These are phyloP conservation scores for Neodiprion virginianus DNA, from an alignment of 1,140 invertebrate genomes.

Conservation along the genomic window DNA sequence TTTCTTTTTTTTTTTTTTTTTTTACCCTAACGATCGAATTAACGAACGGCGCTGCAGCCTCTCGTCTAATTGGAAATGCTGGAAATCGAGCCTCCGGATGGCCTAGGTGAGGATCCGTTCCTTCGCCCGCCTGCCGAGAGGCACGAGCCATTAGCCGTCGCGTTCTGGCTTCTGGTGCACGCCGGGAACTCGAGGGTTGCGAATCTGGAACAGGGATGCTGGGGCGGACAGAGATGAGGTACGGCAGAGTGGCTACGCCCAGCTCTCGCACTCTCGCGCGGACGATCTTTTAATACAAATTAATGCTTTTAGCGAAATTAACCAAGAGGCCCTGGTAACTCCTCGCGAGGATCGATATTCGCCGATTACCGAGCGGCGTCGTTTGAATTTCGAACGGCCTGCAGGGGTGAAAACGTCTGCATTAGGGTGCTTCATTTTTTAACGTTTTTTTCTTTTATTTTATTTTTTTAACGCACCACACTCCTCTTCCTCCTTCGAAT, in stretches of 20 bases:
- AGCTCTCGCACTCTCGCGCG: constrained; percentile 34
- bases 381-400: no score
- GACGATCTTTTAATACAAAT: constrained; percentile 57
- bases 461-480: no score
- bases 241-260: not conserved
- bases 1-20: no score
- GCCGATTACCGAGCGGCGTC: not conserved
- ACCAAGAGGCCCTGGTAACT: constrained; percentile 37
- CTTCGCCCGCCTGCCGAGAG: constrained; percentile 18
- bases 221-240: constrained; percentile 21
- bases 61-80: no score
- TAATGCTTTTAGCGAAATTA: constrained; percentile 57
- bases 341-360: not conserved
- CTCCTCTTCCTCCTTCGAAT: no score
- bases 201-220: constrained; percentile 29
- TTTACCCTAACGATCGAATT: no score
- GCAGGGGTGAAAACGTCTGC: no score
- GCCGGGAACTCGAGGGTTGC: constrained; percentile 15
- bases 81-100: no score
- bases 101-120: no score
- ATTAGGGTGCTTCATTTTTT: no score
- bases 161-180: constrained; percentile 31
- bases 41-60: no score
- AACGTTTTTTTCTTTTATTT: no score
- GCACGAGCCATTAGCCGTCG: constrained; percentile 43